Conservation (phyloP, 2,113 vertebrate genomes). For the Anthoscopus minutus region DNA sequence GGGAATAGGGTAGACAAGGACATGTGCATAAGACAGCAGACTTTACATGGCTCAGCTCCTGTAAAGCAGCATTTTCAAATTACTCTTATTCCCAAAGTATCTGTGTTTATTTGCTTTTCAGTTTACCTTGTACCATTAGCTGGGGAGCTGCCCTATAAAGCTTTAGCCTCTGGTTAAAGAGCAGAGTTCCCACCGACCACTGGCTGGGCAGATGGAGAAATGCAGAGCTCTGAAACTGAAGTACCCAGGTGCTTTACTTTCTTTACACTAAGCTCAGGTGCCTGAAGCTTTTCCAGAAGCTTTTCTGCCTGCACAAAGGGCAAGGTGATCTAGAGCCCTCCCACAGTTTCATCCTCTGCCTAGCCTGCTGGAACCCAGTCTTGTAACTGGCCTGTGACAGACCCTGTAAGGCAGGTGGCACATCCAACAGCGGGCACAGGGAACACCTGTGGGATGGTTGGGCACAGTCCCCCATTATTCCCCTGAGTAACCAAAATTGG, state of each 20-base stretch:
- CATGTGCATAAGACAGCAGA: rapidly evolving
- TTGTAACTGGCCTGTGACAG: not conserved
- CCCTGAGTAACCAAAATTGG: not conserved
- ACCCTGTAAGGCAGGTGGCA: not conserved
- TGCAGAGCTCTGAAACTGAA: not conserved
- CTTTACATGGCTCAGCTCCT: not conserved
- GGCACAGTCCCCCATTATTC: rapidly evolving
- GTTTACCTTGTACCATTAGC: not conserved
- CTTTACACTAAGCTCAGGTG: not conserved
- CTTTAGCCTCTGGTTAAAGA: not conserved
- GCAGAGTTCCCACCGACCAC: rapidly evolving
- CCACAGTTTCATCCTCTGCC: not conserved
- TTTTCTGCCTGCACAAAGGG: not conserved
- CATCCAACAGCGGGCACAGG: not conserved
- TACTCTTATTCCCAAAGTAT: not conserved
- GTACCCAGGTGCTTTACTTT: not conserved
- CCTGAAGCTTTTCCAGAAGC: not conserved
- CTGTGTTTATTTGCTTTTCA: not conserved
- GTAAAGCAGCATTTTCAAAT: not conserved
- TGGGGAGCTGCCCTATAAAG: not conserved
- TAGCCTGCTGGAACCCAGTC: not conserved
- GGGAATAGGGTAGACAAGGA: rapidly evolving
- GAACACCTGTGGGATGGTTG: not conserved
- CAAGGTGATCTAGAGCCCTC: not conserved
- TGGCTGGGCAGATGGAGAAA: not conserved